A percentile compares a stretch with the other conserved stretches of the same genome.
These are phyloP conservation scores for Spinibarbus caldwelli DNA, from an alignment of 2,797 vertebrate genomes.

Conservation along the genomic window DNA sequence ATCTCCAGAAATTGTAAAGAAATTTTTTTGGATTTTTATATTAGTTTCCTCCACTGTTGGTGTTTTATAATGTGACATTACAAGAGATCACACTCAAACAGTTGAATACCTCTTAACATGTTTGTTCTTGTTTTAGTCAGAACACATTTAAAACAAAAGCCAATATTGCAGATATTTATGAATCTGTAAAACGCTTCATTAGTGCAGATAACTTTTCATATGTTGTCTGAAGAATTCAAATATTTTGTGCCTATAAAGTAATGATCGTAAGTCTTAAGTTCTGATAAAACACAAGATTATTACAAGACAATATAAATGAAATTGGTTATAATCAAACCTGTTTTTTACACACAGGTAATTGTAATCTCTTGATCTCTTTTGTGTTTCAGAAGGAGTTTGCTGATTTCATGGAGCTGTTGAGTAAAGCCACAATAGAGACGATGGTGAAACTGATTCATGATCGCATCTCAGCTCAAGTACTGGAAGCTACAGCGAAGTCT, in stretches of 20 bases:
- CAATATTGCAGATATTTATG: background rate
- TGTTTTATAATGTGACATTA: too few relatives aligned
- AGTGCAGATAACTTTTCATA: background rate
- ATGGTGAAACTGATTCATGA: constrained; percentile 43
- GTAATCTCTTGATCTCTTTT: background rate
- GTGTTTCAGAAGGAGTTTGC: constrained; percentile 44
- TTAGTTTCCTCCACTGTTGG: too few relatives aligned
- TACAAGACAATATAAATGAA: background rate
- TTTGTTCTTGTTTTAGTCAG: background rate
- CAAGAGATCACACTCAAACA: too few relatives aligned
- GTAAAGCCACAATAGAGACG: constrained; percentile 40
- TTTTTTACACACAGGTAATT: background rate
- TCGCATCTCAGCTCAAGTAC: constrained; percentile 31
- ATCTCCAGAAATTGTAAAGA: background rate
- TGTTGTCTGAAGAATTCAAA: background rate
- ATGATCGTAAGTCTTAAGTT: background rate
- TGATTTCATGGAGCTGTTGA: constrained; percentile 46
- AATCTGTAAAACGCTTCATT: background rate
- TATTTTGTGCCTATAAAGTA: background rate
- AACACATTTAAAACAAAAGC: background rate
- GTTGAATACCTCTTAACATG: too few relatives aligned
- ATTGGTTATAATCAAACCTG: background rate
- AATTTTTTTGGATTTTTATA: background rate
- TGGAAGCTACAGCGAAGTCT: constrained; percentile 21
- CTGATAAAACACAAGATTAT: background rate